phyloP scores from a whole-genome alignment of 2,113 vertebrate genomes.

The Passer domesticus region DNA sequence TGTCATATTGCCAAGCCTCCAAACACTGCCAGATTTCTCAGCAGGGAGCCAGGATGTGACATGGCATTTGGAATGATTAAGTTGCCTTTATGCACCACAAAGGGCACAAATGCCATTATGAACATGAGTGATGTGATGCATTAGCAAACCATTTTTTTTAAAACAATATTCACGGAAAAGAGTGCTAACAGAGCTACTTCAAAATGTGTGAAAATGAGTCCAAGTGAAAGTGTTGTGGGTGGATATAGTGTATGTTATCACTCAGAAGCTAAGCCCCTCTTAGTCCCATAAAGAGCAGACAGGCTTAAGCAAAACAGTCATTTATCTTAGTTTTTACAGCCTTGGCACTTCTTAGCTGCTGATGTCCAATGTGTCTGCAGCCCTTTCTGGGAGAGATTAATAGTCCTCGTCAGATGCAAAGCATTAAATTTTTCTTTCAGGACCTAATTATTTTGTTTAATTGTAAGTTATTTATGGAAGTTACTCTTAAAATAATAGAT shows the following conservation, averaged over 20 bases:
- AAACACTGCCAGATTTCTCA: neutral
- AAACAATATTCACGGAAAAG: neutral
- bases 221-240: neutral
- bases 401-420: neutral
- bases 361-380: neutral
- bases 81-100: neutral
- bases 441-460: neutral
- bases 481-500: neutral
- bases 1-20: neutral
- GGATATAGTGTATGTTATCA: neutral
- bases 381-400: neutral
- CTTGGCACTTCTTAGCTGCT: neutral
- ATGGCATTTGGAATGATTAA: neutral
- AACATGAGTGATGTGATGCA: neutral
- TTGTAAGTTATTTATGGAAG: neutral
- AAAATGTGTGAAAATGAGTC: neutral
- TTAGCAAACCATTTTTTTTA: neutral
- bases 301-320: neutral
- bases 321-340: slow-evolving; percentile 1
- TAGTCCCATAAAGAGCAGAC: neutral
- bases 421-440: neutral
- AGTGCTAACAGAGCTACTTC: neutral
- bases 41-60: neutral
- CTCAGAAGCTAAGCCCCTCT: neutral
- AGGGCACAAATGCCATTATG: neutral